phyloP scores from a whole-genome alignment of 2,888 invertebrate genomes.

The Drosophila mimetica region DNA sequence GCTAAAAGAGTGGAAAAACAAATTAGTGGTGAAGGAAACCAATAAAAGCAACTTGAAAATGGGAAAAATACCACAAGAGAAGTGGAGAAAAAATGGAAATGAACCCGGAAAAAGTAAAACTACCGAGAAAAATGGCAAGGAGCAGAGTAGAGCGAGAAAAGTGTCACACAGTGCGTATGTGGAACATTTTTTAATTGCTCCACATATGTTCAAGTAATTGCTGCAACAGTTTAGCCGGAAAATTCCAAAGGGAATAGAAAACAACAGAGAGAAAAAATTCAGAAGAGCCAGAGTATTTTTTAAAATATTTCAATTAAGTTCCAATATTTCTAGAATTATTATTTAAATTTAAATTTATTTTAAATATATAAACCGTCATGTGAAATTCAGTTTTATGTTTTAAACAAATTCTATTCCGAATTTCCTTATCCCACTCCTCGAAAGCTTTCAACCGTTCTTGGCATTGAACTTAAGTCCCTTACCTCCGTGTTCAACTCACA shows the following conservation, averaged over 20 bases:
- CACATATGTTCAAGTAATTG: conserved; percentile 71
- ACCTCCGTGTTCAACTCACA: background rate
- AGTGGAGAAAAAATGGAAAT: conserved; percentile 24
- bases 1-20: conserved; percentile 51
- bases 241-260: conserved; percentile 3
- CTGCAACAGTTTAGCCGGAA: conserved; percentile 54
- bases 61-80: conserved; percentile 3
- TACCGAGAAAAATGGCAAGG: conserved; percentile 34
- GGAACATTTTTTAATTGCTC: conserved; percentile 70
- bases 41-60: conserved; percentile 23
- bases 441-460: conserved; percentile 23
- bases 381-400: too few relatives aligned
- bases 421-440: too few relatives aligned
- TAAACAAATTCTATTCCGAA: too few relatives aligned
- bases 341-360: too few relatives aligned
- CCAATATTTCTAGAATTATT: too few relatives aligned
- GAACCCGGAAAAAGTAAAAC: conserved; percentile 27
- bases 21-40: conserved; percentile 42
- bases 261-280: background rate
- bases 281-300: too few relatives aligned
- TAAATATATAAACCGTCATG: too few relatives aligned
- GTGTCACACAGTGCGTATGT: conserved; percentile 61
- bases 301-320: too few relatives aligned
- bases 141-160: conserved; percentile 10
- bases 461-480: conserved; percentile 47